phyloP scores from a whole-genome alignment of 2,113 vertebrate species.

The Nipponia nippon region DNA sequence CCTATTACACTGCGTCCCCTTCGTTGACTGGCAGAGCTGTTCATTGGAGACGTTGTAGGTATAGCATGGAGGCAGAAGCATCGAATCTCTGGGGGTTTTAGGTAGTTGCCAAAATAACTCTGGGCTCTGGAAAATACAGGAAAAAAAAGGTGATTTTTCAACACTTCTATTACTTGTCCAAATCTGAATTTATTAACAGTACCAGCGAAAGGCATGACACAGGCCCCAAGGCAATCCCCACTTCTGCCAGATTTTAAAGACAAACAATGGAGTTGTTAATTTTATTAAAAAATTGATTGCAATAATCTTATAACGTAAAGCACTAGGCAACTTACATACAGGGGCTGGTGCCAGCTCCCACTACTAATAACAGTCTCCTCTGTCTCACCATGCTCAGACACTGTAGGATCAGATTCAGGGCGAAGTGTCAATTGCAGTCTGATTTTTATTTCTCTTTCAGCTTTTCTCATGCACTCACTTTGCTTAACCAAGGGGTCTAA shows the following conservation, averaged over 20 bases:
- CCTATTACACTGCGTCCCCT: fast-evolving
- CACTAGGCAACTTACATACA: background rate
- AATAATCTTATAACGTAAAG: constrained; percentile 34
- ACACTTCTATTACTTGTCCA: background rate
- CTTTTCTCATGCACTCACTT: background rate
- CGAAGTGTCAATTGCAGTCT: background rate
- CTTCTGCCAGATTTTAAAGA: constrained; percentile 11
- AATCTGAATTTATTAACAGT: constrained; percentile 8
- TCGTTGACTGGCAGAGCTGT: background rate
- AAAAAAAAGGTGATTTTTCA: constrained; percentile 23
- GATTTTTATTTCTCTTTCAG: background rate
- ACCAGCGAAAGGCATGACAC: background rate
- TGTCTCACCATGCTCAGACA: background rate
- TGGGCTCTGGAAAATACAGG: background rate
- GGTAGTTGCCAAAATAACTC: background rate
- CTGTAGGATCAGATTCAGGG: background rate
- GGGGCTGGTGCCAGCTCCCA: background rate
- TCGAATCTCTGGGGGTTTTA: background rate
- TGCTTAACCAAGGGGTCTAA: background rate
- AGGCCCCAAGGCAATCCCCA: background rate
- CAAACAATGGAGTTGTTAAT: constrained; percentile 34
- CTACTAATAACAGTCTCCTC: background rate
- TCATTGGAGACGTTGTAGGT: background rate
- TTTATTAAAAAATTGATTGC: background rate
- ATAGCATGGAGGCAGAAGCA: background rate